phyloP scores from a whole-genome alignment of 2,888 invertebrate genomes.

The Dexiosoma caninum region DNA sequence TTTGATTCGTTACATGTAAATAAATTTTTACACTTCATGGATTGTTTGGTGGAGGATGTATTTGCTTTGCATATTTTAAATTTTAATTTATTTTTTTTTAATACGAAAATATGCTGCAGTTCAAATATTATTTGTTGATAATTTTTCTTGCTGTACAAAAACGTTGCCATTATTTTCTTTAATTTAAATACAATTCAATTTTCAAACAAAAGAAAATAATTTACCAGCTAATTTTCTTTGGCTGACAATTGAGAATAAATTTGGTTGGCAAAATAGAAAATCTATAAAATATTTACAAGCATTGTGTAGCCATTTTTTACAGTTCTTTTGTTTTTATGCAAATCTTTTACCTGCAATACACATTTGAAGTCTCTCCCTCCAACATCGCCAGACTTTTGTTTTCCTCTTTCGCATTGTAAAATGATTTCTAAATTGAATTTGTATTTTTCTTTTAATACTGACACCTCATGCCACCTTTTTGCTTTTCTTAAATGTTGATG shows the following conservation, averaged over 20 bases:
- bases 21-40: too few relatives aligned
- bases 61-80: too few relatives aligned
- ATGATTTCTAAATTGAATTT: constrained; percentile 50
- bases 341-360: constrained; percentile 8
- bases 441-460: constrained; percentile 7
- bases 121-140: too few relatives aligned
- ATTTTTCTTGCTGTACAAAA: too few relatives aligned
- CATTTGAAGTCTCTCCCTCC: neutral
- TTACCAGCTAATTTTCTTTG: neutral
- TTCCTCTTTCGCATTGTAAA: constrained; percentile 24
- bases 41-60: too few relatives aligned
- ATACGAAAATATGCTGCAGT: too few relatives aligned
- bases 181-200: too few relatives aligned
- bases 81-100: too few relatives aligned
- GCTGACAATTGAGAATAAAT: neutral
- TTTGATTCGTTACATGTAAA: too few relatives aligned
- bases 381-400: neutral
- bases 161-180: too few relatives aligned
- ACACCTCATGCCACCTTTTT: neutral
- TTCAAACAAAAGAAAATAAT: too few relatives aligned
- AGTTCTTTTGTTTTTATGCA: neutral
- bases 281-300: neutral
- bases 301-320: neutral
- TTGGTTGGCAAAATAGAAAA: neutral
- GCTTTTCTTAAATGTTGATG: neutral